Percentiles rank a stretch among this genome's conserved stretches.
Conservation (phyloP, 2,797 vertebrate genomes). For the Apogon talboti region DNA sequence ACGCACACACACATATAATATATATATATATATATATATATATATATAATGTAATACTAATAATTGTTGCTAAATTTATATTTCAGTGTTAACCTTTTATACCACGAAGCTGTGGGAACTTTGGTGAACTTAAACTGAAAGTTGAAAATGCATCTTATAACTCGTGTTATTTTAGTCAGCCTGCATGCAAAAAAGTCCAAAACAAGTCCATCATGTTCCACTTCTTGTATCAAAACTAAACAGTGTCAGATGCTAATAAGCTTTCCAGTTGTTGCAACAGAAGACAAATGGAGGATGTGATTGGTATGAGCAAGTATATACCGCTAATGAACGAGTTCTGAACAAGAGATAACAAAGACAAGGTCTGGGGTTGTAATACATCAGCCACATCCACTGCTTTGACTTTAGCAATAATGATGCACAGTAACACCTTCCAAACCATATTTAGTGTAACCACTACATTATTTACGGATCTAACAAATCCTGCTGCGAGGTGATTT, state of each 20-base stretch:
- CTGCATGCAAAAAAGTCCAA: neutral
- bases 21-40: too few relatives aligned
- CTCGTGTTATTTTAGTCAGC: neutral
- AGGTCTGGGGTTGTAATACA: slow-evolving; percentile 12
- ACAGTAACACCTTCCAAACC: neutral
- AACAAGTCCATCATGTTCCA: neutral
- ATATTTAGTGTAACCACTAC: slow-evolving; percentile 15
- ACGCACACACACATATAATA: too few relatives aligned
- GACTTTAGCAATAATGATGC: slow-evolving; percentile 1
- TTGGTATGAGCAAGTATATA: neutral
- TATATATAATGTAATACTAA: too few relatives aligned
- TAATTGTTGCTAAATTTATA: too few relatives aligned
- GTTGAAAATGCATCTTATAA: neutral
- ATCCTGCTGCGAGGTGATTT: neutral
- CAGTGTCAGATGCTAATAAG: neutral
- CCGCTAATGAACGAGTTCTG: neutral
- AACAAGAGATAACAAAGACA: neutral
- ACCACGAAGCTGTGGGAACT: neutral
- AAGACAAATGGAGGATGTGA: slow-evolving; percentile 6
- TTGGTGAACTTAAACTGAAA: neutral
- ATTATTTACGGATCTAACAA: slow-evolving; percentile 27
- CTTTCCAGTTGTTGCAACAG: slow-evolving; percentile 14
- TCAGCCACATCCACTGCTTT: slow-evolving; percentile 1
- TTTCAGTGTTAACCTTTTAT: neutral
- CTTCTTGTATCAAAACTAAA: neutral